phyloP scores from a whole-genome alignment of 2,888 invertebrate species.

The Macropis europaea region DNA sequence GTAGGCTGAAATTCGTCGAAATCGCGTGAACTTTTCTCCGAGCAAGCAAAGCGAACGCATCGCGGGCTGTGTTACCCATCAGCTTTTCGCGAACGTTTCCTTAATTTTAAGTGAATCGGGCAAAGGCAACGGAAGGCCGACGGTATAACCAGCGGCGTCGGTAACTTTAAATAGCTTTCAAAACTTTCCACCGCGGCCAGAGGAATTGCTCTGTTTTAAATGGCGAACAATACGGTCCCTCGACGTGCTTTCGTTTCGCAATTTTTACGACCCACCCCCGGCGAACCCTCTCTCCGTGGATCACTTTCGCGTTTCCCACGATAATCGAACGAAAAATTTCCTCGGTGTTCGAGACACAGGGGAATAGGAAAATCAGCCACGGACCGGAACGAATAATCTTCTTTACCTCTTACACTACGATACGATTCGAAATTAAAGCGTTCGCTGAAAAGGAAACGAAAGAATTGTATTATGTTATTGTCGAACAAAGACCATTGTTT shows the following conservation, averaged over 20 bases:
- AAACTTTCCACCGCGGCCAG: constrained; percentile 25
- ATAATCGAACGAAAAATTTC: too few species aligned
- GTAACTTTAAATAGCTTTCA: constrained; percentile 50
- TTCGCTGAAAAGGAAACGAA: too few species aligned
- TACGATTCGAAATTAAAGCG: too few species aligned
- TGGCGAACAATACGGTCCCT: constrained; percentile 1
- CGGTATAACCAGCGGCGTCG: constrained; percentile 14
- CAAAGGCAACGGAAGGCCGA: neutral
- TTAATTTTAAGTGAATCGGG: constrained; percentile 38
- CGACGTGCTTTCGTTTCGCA: neutral
- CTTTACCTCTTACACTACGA: too few species aligned
- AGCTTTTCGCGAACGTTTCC: constrained; percentile 27
- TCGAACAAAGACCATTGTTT: too few species aligned
- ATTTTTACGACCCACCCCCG: neutral
- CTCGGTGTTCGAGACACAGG: too few species aligned
- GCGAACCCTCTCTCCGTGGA: neutral
- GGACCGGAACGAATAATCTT: too few species aligned
- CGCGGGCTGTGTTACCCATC: neutral
- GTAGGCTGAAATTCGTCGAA: neutral
- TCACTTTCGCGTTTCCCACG: neutral
- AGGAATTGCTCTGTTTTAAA: constrained; percentile 34
- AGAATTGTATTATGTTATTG: too few species aligned
- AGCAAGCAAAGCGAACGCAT: neutral
- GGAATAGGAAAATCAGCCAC: too few species aligned
- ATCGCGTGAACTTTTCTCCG: constrained; percentile 14